Conservation (phyloP, 2,888 invertebrate species). For the Caenorhabditis parvicauda region DNA sequence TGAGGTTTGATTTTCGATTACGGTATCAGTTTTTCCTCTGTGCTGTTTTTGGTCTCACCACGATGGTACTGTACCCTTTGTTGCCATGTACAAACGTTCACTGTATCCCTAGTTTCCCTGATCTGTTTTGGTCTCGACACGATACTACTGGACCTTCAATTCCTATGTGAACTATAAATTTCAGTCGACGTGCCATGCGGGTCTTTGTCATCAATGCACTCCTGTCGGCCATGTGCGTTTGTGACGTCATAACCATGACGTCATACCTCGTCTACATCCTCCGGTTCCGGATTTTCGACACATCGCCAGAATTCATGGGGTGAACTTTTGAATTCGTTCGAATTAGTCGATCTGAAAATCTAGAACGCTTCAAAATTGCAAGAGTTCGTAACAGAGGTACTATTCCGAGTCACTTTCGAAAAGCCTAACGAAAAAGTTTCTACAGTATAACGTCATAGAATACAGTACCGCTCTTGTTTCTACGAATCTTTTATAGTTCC, state of each 20-base stretch:
- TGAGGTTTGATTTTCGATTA: slow-evolving; percentile 25
- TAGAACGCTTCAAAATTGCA: no score
- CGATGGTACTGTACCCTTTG: no score
- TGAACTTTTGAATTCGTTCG: neutral
- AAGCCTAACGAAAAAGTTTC: no score
- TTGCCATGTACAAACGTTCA: no score
- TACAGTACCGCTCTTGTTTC: neutral
- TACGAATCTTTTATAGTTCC: neutral
- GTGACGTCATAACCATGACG: slow-evolving; percentile 58
- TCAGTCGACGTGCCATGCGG: slow-evolving; percentile 39
- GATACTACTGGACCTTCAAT: slow-evolving; percentile 14
- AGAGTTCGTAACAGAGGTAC: no score
- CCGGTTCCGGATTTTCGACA: slow-evolving; percentile 47
- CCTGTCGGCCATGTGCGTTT: slow-evolving; percentile 53
- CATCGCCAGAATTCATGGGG: slow-evolving; percentile 15
- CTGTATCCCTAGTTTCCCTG: no score
- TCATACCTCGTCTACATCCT: slow-evolving; percentile 57
- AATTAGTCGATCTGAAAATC: no score
- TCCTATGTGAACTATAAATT: slow-evolving; percentile 10
- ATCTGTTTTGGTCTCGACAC: neutral
- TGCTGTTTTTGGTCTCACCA: no score
- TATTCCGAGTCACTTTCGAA: no score
- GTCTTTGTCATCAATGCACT: slow-evolving; percentile 39
- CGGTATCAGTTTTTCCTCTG: neutral
- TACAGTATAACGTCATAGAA: neutral